Base-by-base conservation (phyloP, 2,113 vertebrate genomes). In the Spea multiplicata region DNA sequence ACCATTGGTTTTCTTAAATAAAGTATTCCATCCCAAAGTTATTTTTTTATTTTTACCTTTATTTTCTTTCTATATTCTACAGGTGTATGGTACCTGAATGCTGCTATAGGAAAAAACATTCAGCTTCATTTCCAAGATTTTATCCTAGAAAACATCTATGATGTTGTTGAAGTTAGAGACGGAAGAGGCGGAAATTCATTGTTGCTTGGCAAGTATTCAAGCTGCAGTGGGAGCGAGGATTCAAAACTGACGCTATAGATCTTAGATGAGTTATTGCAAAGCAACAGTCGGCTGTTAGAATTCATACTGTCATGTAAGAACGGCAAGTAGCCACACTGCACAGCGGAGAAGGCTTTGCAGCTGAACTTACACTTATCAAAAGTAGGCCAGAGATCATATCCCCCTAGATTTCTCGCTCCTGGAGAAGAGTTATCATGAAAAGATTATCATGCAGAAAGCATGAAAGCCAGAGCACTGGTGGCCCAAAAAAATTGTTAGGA, bases 41-140 rank as follows among this genome's bases (percentile, higher is more conserved):
- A 1, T 30, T 30, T 30, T 30, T 30, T 30, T 30, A n/a, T n/a
- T n/a, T n/a, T n/a, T n/a, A n/a, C n/a, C n/a, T n/a, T n/a, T n/a
- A n/a, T n/a, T 81, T 47, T 16, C 68, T 78, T n/a, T 6, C 85
- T 8, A 8, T 30, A 2, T 48, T 86, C 85, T 80, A 57, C 87
- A 99, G 97, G 97, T 89, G 66, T 93, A 66, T 99, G 97, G 96
- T 93, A 90, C 72, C 88, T 99, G 81, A 93, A 97, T 78, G 84
- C 95, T 47, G 79, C 81, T 8, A 68, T 81, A 0, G 95, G 94
- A 55, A 86, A 89, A 80, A 99, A 95, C 66, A 95, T 99, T 78
- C 94, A 94, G 68, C 93, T 99, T 71, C 95, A 98, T 86, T 98
- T 99, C 87, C 84, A 93, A 82, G 84, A 88, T 73, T 93, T 99